These are phyloP conservation scores for Chrysocyon brachyurus DNA, from an alignment of 2,797 vertebrate genomes.

Conservation along the genomic window DNA sequence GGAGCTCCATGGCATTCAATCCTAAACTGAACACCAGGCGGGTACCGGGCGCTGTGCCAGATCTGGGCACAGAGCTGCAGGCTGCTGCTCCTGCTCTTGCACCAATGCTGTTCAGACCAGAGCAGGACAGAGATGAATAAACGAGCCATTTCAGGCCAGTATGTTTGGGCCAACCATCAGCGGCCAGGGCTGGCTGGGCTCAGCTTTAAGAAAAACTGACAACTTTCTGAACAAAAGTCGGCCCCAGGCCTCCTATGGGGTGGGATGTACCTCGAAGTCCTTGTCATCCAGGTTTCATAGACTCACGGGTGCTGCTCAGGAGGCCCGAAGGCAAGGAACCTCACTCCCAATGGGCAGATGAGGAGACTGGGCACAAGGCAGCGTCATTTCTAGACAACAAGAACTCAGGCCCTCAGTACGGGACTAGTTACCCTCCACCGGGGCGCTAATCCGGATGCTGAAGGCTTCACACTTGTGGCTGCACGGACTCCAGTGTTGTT, in stretches of 20 bases:
- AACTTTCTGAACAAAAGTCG: slow-evolving; percentile 7
- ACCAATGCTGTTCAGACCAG: fast-evolving
- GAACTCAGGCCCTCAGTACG: neutral
- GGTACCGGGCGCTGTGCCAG: neutral
- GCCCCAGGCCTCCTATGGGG: neutral
- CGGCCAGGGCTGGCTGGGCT: neutral
- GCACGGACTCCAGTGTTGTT: neutral
- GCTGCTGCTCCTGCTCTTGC: neutral
- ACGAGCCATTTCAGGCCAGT: neutral
- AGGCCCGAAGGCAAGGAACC: neutral
- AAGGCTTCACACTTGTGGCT: neutral
- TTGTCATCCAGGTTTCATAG: neutral
- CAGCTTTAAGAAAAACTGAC: neutral
- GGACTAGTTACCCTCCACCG: neutral
- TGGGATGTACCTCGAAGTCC: neutral
- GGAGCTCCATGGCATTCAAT: neutral
- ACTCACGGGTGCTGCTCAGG: neutral
- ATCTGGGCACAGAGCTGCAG: neutral
- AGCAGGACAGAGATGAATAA: neutral
- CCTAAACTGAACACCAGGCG: neutral
- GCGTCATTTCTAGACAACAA: neutral
- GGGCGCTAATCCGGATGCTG: neutral
- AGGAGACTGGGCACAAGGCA: neutral
- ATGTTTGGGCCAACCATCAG: neutral
- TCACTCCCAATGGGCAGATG: neutral